Base-by-base conservation (phyloP, 2,888 invertebrate genomes). In the Hyposoter dolosus region DNA sequence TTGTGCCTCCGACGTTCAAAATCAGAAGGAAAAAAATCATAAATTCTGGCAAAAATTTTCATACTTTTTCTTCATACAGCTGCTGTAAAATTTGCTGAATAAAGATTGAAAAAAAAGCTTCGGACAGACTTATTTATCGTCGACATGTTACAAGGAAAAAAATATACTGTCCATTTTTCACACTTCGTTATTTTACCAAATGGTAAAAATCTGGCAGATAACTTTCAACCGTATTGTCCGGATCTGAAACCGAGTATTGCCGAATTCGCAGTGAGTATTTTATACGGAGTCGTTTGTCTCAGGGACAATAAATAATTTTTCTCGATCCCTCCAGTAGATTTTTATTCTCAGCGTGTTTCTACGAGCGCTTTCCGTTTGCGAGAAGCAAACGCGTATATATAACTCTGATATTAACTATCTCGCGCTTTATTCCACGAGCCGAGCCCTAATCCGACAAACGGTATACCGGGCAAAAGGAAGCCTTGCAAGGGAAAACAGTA, bases 371-470 rank as follows among this genome's bases (percentile, higher is more conserved):
- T 12, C 35, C 63, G 63, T 81, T 66, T 68, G 45, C 56, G 23
- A 43, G 53, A 50, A 4, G 65, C 65, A 32, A 10, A 40, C 17
- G 76, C 63, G 43, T 75, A 65, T 47, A 83, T 72, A 72, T 50
- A 50, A 47, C 19, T 12, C 10, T 15, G 19, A 35, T 80, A 80
- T 80, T 72, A 78, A n/a, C 79, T 72, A 77, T 80, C 80, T 77
- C 71, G 6, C 53, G 66, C 71, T 85, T 65, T 79, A 50, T 75
- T 80, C 60, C 76, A 23, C 35, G 28, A 47, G 69, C 72, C 28
- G 63, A 60, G 71, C 50, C 65, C 78, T 84, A 82, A 82, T 83
- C 85, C 83, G 72, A 71, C 47, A 71, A 71, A 83, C 28, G 78
- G 83, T 85, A 85, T 85, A 7, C 43, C 68, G 79, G 43, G 75